A percentile compares a stretch with the other conserved stretches of the same genome.
Evolutionary conservation across 2,113 vertebrate species (phyloP).

Genomic region (Lagenorhynchus albirostris): DNA sequence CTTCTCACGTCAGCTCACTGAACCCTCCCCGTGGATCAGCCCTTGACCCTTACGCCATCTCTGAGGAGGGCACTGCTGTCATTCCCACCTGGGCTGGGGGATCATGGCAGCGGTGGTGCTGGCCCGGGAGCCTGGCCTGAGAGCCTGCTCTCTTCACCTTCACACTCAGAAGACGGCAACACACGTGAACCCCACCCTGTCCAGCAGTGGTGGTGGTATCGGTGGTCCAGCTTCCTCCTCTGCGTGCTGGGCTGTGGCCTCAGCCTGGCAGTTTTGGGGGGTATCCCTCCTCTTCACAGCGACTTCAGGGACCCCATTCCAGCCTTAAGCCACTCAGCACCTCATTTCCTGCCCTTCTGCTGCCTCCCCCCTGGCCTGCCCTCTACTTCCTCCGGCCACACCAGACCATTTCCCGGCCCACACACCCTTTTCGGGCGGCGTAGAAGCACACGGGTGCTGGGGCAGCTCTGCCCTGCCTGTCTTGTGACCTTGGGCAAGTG

Average conservation of each 20-base stretch:
- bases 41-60: not conserved
- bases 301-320: not conserved
- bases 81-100: not conserved
- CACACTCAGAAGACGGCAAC: not conserved
- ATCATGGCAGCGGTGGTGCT: fast-evolving
- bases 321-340: not conserved
- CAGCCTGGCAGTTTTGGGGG: not conserved
- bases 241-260: not conserved
- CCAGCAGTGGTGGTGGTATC: not conserved
- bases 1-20: fast-evolving
- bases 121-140: not conserved
- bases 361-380: not conserved
- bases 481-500: not conserved
- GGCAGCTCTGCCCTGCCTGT: not conserved
- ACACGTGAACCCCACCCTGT: not conserved
- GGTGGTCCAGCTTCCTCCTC: not conserved
- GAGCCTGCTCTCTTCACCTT: not conserved
- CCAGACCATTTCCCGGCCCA: not conserved
- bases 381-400: not conserved
- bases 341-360: not conserved
- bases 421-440: not conserved
- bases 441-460: not conserved
- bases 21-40: fast-evolving
- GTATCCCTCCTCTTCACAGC: not conserved
- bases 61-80: not conserved